Evolutionary conservation across 2,888 invertebrate genomes (phyloP).

Genomic region (Nyleta sp.): DNA sequence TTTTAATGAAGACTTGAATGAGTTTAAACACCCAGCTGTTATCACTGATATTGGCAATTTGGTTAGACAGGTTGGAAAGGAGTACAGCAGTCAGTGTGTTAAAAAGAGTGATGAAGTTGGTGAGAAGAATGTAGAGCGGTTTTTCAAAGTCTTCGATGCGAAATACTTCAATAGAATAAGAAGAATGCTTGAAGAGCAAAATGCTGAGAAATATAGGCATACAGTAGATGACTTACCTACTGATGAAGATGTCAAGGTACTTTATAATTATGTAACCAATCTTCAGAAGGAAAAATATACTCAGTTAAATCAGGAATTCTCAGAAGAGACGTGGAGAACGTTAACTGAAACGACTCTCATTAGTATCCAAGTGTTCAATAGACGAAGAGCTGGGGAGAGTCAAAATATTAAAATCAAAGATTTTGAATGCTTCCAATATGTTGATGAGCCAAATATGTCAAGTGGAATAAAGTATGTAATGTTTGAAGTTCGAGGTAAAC

Average conservation of each 20-base stretch:
- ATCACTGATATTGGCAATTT: conserved; percentile 10
- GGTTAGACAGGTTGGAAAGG: conserved; percentile 12
- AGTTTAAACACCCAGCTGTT: conserved; percentile 18
- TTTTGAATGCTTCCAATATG: not conserved
- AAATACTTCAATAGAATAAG: conserved; percentile 14
- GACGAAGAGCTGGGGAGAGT: conserved; percentile 28
- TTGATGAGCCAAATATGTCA: not conserved
- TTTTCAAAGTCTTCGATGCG: conserved; percentile 25
- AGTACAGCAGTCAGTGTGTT: not conserved
- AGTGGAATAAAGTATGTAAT: not conserved
- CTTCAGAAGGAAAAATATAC: not conserved
- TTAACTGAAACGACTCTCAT: conserved; percentile 20
- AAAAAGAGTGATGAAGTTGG: not conserved
- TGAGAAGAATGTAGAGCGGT: not conserved
- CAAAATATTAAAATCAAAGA: conserved; percentile 37
- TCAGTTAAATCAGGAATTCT: no score
- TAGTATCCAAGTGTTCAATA: conserved; percentile 22
- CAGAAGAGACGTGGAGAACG: not conserved
- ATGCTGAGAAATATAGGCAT: conserved; percentile 9
- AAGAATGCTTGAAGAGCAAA: conserved; percentile 17
- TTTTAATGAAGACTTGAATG: conserved; percentile 7
- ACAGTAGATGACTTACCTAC: conserved; percentile 7
- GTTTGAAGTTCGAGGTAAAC: conserved; percentile 33
- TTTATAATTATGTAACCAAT: conserved; percentile 15
- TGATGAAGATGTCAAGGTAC: conserved; percentile 15